Percentiles rank a stretch among this genome's conserved stretches.
Conservation (phyloP, 2,113 vertebrate species). For the Melanotaenia duboulayi region DNA sequence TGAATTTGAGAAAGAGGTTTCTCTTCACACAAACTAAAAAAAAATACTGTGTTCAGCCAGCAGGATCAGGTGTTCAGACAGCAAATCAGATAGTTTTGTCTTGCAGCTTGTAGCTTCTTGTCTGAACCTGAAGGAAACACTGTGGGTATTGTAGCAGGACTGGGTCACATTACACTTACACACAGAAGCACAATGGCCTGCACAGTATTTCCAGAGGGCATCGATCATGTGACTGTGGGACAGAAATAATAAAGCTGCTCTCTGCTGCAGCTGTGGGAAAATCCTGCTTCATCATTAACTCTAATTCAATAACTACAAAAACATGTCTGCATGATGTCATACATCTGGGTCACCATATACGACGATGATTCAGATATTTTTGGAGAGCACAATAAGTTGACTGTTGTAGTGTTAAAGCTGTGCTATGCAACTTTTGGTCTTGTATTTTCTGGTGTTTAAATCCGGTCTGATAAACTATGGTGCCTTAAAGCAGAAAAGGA, state of each 20-base stretch:
- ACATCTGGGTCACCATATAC: background rate
- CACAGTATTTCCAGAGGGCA: slow-evolving; percentile 40
- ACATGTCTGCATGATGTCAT: background rate
- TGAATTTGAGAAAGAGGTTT: background rate
- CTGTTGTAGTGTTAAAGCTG: background rate
- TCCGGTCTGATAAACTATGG: background rate
- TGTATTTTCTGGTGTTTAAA: background rate
- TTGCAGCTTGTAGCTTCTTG: slow-evolving; percentile 70
- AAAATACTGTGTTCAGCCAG: background rate
- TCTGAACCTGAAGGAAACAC: slow-evolving; percentile 55
- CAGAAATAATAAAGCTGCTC: slow-evolving; percentile 44
- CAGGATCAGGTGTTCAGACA: slow-evolving; percentile 62
- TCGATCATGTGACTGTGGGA: slow-evolving; percentile 34
- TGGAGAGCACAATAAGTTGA: background rate
- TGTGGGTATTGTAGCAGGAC: slow-evolving; percentile 44
- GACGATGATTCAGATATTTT: background rate
- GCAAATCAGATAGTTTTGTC: slow-evolving; percentile 80
- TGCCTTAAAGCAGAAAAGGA: too few species aligned
- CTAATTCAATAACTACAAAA: background rate
- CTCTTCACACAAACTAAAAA: background rate
- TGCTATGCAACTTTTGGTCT: background rate
- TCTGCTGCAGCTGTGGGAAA: slow-evolving; percentile 53
- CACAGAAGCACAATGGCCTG: slow-evolving; percentile 21
- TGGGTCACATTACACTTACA: slow-evolving; percentile 42
- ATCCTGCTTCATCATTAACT: slow-evolving; percentile 10